Base-by-base conservation (phyloP, 2,113 vertebrate genomes). In the Rutilus rutilus region DNA sequence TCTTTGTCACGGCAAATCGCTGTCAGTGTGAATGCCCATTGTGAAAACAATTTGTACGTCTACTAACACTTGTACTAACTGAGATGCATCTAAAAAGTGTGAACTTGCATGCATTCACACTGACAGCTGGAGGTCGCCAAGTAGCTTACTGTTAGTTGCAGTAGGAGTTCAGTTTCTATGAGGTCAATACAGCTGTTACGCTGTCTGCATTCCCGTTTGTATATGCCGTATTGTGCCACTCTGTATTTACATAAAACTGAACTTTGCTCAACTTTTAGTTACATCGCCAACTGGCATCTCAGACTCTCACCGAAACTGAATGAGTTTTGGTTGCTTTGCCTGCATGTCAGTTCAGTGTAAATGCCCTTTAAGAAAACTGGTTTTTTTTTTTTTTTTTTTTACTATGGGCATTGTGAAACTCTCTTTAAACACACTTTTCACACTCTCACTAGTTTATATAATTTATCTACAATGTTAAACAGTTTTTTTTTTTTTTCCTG, bases 191-290 rank as follows among this genome's bases (percentile, higher is more conserved):
- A 39, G 65, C 33, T 21, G 8, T 19, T 69, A 8, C 17, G 17
- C 65, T 39, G 17, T 54, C 52, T 54, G 52, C 17, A 54, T 54
- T 54, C 19, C 52, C 52, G 2, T 7, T 19, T 54, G 33, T 69
- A 69, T 19, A 23, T 39, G 8, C 33, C 17, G 1, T 69, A 39
- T 69, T 4, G 4, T 69, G 17, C 23, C 65, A 21, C 30, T 67
- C 7, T 71, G 33, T 71, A 12, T 71, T 71, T 39, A 71, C 67
- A 71, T 23, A 71, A 71, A 71, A 36, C 67, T 71, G 33, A 71
- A 39, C 33, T 57, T 57, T 39, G 19, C 33, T 23, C 19, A 57
- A 57, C 54, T 57, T 57, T 21, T 71, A 39, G 19, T 71, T 71
- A 19, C 19, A 39, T 39, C 10, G 19, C 2, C 27, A 69, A 69